Evolutionary conservation across 2,888 invertebrate species (phyloP).

Genomic region (Sphaeridia pumilis): DNA sequence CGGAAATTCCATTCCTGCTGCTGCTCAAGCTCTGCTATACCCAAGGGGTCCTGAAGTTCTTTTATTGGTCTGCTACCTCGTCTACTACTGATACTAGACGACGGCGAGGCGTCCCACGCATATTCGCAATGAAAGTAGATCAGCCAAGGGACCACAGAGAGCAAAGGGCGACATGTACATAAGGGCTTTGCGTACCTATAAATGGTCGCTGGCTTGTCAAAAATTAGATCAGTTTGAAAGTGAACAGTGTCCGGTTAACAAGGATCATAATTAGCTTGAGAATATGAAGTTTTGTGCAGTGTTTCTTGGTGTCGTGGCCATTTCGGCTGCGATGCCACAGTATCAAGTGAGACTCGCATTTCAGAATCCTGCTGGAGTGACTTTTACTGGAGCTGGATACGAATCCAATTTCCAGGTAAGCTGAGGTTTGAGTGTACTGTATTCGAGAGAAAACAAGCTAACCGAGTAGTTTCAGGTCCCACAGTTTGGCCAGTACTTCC

Average conservation of each 20-base stretch:
- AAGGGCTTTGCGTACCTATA: neutral
- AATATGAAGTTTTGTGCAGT: slow-evolving; percentile 25
- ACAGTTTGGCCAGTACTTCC: neutral
- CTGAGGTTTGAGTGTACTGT: neutral
- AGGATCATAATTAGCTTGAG: neutral
- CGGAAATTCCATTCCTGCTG: too few species aligned
- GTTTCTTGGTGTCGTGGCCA: slow-evolving; percentile 32
- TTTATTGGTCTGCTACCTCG: too few species aligned
- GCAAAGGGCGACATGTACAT: neutral
- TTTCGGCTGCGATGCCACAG: slow-evolving; percentile 21
- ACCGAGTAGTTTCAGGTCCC: neutral
- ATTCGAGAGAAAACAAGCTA: too few species aligned
- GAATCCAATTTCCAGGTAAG: slow-evolving; percentile 23
- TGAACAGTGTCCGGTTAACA: neutral
- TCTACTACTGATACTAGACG: too few species aligned
- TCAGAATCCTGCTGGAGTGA: slow-evolving; percentile 47
- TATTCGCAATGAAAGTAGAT: too few species aligned
- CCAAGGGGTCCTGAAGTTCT: too few species aligned
- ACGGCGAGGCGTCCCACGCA: too few species aligned
- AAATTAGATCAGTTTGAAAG: slow-evolving; percentile 1
- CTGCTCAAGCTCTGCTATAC: too few species aligned
- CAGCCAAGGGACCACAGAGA: too few species aligned
- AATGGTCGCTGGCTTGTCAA: neutral
- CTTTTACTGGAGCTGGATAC: slow-evolving; percentile 38
- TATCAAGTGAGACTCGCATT: slow-evolving; percentile 42